A percentile compares a stretch with the other conserved stretches of the same genome.
Conservation (phyloP, 2,113 vertebrate genomes). For the Shinisaurus crocodilurus region DNA sequence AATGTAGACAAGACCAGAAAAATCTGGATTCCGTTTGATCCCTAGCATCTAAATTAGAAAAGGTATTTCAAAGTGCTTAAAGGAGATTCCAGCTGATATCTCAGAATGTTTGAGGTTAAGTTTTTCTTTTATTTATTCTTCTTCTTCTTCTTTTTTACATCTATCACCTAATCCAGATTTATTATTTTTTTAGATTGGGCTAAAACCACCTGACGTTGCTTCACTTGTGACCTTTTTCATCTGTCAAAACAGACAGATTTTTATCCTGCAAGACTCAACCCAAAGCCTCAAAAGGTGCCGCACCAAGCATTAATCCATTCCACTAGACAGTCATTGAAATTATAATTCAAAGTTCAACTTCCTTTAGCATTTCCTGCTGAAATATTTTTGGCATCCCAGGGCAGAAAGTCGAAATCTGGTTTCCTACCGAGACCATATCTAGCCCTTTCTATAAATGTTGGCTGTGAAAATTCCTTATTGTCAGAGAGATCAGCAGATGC, state of each 20-base stretch:
- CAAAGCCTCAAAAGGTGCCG: constrained; percentile 77
- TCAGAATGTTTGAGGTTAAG: constrained; percentile 10
- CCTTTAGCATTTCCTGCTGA: constrained; percentile 79
- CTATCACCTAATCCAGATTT: constrained; percentile 70
- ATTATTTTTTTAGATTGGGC: constrained; percentile 29
- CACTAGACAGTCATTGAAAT: constrained; percentile 79
- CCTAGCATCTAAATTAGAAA: constrained; percentile 50
- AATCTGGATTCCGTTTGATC: constrained; percentile 26
- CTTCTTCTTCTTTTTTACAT: constrained; percentile 50
- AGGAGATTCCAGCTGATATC: constrained; percentile 36
- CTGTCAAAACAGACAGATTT: constrained; percentile 81
- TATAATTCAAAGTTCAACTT: constrained; percentile 84
- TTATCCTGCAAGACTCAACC: constrained; percentile 75
- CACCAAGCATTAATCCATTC: constrained; percentile 78
- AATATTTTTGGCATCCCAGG: constrained; percentile 80
- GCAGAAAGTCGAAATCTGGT: constrained; percentile 79
- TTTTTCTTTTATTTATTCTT: neutral
- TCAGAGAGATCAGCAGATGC: constrained; percentile 72
- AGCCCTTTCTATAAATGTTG: constrained; percentile 74
- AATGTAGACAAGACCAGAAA: constrained; percentile 22
- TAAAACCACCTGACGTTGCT: constrained; percentile 73
- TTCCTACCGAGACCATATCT: constrained; percentile 76
- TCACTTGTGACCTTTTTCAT: constrained; percentile 79
- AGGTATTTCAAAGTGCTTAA: neutral
- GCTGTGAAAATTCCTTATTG: constrained; percentile 72